phyloP scores from a whole-genome alignment of 2,797 vertebrate genomes.

The Enteromius radiatus region DNA sequence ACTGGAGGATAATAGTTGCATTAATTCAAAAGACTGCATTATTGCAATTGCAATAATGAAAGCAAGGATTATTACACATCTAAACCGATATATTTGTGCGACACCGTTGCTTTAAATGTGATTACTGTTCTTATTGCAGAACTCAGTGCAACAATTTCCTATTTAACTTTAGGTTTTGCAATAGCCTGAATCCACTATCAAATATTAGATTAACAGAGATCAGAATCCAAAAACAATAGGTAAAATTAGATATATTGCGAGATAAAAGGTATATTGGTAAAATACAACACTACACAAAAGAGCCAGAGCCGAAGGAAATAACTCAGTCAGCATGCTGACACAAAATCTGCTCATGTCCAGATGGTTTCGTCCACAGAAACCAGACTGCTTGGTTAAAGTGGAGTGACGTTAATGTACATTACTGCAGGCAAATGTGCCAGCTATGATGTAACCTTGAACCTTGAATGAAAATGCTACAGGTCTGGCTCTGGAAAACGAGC shows the following conservation, averaged over 20 bases:
- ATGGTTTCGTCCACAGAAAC: conserved; percentile 9
- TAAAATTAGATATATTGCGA: not conserved
- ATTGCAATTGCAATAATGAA: conserved; percentile 19
- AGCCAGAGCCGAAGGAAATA: conserved; percentile 23
- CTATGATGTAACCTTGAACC: conserved; percentile 36
- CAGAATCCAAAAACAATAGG: not conserved
- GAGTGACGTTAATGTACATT: conserved; percentile 21
- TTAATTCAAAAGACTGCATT: not conserved
- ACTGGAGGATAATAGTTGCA: not conserved
- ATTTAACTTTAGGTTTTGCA: conserved; percentile 14
- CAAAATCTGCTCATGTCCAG: conserved; percentile 33
- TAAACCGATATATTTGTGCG: conserved; percentile 4
- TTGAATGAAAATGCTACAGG: not conserved
- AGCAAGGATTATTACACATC: not conserved
- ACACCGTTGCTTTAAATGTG: conserved; percentile 8
- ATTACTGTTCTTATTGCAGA: conserved; percentile 30
- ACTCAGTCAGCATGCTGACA: conserved; percentile 39
- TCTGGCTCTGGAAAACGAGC: conserved; percentile 8
- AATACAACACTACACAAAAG: conserved; percentile 19
- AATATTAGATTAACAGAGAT: conserved; percentile 12
- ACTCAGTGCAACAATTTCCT: conserved; percentile 11
- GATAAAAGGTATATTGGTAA: not conserved
- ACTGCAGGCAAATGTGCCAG: not conserved
- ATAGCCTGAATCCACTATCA: conserved; percentile 2
- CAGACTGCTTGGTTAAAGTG: not conserved